Evolutionary conservation across 2,113 vertebrate genomes (phyloP), one percentile per base, ranked within the genome.

Genomic region (Suncus etruscus): DNA sequence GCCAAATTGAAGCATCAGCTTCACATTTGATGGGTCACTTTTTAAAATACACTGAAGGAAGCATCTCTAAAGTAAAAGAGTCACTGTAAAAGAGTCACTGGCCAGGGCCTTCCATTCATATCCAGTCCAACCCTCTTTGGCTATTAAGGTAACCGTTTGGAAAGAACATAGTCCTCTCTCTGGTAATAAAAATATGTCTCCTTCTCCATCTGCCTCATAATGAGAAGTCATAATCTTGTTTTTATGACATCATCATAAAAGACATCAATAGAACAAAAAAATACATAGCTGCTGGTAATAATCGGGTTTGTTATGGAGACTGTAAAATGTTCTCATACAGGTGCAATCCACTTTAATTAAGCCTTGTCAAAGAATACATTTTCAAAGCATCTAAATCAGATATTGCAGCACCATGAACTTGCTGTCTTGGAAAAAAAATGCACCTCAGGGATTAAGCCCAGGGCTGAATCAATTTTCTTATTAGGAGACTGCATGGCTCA

Each of bases 281-380:
- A 90, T 22, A 75, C 87, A 65, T 51, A 22, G 90, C 75, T 82
- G 91, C 51, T 90, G 68, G 29, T 92, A 96, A 93, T 95, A 63
- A 94, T 5, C 66, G 6, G 58, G 8, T 95, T 94, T 92, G 54
- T 91, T 96, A 96, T 89, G 80, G 94, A 96, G 96, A 96, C 31
- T 85, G 65, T 86, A 92, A 95, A 95, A 86, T 76, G 90, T 85
- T 83, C n/a, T 86, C 86, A 25, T 69, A 15, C 61, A 92, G 75
- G 72, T 90, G 76, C 91, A 91, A 95, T 74, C 92, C 11, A 79
- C 86, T 96, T 96, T 93, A 96, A 97, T 97, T 96, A 97, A 96
- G 86, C 47, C 81, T 94, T 93, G 86, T 95, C 90, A 82, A 94
- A 94, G 86, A 96, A 94, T 69, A 95, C 61, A 95, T 95, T 97